Base-by-base conservation (phyloP, 2,113 vertebrate species). In the Pleuronectes platessa region DNA sequence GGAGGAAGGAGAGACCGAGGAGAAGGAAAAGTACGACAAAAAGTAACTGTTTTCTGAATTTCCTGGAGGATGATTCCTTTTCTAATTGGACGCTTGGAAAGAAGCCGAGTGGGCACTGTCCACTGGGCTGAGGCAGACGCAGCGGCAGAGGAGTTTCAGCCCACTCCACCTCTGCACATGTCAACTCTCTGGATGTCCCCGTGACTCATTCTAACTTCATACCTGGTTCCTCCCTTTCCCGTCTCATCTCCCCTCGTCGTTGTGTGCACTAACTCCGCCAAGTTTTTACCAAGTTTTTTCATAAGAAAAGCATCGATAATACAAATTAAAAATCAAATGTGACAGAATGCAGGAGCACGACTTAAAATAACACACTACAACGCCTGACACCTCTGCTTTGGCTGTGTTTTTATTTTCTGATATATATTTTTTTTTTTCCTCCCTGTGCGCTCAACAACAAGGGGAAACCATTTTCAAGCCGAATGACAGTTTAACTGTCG, bases 1-100 rank as follows among this genome's bases (percentile, higher is more conserved):
- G 49, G 64, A 78, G 63, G 54, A 53, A 54, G 78, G 31, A 7
- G 5, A 31, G 31, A 5, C 31, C 6, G 31, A 31, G 1, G 31
- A 1, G 31, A 31, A 31, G 31, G 73, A 0, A 42, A 69, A 71
- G 68, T 8, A 63, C 47, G n/a, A 73, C 40, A 45, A 54, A 24
- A 71, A 76, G 71, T 61, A 61, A 59, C 37, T 69, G 64, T 61
- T 14, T 14, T 24, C 23, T 70, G 53, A 74, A 73, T 79, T 79
- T 54, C 56, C n/a, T 47, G 15, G 49, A 20, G 56, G 27, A 74
- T 74, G 74, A 76, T 55, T 73, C 26, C 66, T 83, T 83, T 85
- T 85, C 24, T 85, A 83, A 86, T 85, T 82, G 78, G 73, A 18
- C 23, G 4, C 47, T 79, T 23, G 45, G 64, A 70, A 56, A 47